Base-by-base conservation (phyloP, 2,113 vertebrate genomes). In the Nymphicus hollandicus region DNA sequence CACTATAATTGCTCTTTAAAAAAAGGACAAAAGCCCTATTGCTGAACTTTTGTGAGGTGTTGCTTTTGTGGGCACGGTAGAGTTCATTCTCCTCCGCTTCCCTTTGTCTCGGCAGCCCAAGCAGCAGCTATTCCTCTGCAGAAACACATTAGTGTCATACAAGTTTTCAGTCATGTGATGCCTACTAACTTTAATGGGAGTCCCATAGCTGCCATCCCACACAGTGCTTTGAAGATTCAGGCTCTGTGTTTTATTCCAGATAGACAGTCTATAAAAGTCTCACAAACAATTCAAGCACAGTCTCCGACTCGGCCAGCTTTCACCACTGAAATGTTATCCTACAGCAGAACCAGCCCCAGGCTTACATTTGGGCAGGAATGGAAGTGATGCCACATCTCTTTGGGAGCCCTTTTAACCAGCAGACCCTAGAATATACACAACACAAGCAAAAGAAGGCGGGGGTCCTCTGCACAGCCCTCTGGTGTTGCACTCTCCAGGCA, bases 221-320 rank as follows among this genome's bases (percentile, higher is more conserved):
- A 65, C n/a, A 18, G 70, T 3, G n/a, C 69, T 85, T 92, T 94
- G 91, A 89, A 95, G 49, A 78, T 53, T 27, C 0, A 1, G 77
- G 80, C 69, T 94, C 84, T 87, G 81, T 43, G 61, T 66, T 95
- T 70, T 74, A 89, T 55, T 78, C 61, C 91, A 93, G 41, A 79
- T 37, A 91, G 66, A 70, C 46, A 86, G 53, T 56, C 66, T 64
- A 47, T n/a, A 85, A 64, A 95, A 61, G 53, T 7, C 65, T 58
- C 7, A 1, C 84, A 85, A 52, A 94, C 77, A 92, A 56, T 92
- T 61, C 39, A 53, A 56, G 52, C 72, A 73, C 37, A 84, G 77
- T 47, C 33, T 86, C 69, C 47, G 69, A 35, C 89, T 79, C 39
- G 44, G 61, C 47, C 73, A 71, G 65, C 63, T 89, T 88, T 92